Evolutionary conservation across 2,113 vertebrate species (phyloP).

Genomic region (Poeciliopsis retropinna): DNA sequence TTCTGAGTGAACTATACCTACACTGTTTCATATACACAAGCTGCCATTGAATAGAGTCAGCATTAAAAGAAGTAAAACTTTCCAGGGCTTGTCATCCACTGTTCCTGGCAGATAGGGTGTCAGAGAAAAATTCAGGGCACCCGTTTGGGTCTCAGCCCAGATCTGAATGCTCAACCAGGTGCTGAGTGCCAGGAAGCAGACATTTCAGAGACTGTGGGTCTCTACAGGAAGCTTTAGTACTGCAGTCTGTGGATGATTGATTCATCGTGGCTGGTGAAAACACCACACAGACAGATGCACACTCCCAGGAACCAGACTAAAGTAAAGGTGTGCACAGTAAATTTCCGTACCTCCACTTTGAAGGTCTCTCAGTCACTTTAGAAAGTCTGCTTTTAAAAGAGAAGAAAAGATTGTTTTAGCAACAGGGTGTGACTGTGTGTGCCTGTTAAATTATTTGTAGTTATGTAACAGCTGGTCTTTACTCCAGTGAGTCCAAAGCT

Average conservation of each 20-base stretch:
- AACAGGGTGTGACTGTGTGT: conserved; percentile 47
- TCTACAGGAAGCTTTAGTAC: conserved; percentile 21
- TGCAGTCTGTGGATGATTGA: conserved; percentile 31
- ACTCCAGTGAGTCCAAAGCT: conserved; percentile 34
- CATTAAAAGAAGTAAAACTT: conserved; percentile 54
- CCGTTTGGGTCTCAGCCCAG: conserved; percentile 47
- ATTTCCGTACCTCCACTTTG: conserved; percentile 21
- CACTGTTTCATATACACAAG: conserved; percentile 19
- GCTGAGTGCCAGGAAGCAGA: conserved; percentile 35
- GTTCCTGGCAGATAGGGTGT: conserved; percentile 61
- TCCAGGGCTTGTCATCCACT: conserved; percentile 52
- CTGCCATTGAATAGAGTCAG: conserved; percentile 54
- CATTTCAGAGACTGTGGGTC: conserved; percentile 7
- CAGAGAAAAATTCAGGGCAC: conserved; percentile 52
- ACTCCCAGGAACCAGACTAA: conserved; percentile 18
- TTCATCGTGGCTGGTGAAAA: conserved; percentile 28
- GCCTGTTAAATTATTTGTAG: conserved; percentile 43
- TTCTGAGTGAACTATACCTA: not conserved
- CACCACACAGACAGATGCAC: conserved; percentile 7
- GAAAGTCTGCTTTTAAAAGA: conserved; percentile 21
- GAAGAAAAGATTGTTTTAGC: conserved; percentile 30
- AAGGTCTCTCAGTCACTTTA: conserved; percentile 6
- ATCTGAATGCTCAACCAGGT: conserved; percentile 30
- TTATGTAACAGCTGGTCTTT: conserved; percentile 60
- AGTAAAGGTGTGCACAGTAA: not conserved